Evolutionary conservation across 2,797 vertebrate genomes (phyloP).

Genomic region (Acropternis orthonyx): DNA sequence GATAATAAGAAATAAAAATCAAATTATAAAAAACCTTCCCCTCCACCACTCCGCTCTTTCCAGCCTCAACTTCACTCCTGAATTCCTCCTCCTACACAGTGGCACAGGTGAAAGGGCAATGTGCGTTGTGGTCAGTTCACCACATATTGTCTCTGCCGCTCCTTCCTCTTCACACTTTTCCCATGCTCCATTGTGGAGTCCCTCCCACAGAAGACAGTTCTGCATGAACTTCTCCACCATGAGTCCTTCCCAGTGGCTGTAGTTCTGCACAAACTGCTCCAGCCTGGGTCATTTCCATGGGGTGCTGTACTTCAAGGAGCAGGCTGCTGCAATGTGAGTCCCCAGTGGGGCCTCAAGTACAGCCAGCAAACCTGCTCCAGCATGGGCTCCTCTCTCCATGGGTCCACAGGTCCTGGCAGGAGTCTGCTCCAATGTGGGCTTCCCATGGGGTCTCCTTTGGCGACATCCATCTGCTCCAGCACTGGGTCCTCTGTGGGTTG

Average conservation of each 20-base stretch:
- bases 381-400: background rate
- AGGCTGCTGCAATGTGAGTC: background rate
- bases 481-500: background rate
- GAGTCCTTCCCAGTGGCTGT: background rate
- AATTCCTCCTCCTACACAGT: background rate
- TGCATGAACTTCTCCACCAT: background rate
- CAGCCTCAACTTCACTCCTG: background rate
- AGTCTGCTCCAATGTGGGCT: background rate
- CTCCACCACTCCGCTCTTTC: background rate
- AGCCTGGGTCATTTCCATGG: background rate
- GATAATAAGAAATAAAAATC: background rate
- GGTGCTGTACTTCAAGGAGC: background rate
- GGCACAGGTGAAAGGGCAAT: rapidly evolving
- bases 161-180: background rate
- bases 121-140: background rate
- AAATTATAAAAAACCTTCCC: background rate
- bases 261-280: background rate
- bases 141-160: rapidly evolving
- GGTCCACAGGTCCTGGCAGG: no score
- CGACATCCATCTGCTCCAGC: background rate
- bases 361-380: background rate
- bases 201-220: no score
- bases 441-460: background rate
- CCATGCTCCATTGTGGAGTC: background rate
- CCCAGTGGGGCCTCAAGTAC: background rate